Base-by-base conservation (phyloP, 2,888 invertebrate species). In the Ptilodon capucinus region DNA sequence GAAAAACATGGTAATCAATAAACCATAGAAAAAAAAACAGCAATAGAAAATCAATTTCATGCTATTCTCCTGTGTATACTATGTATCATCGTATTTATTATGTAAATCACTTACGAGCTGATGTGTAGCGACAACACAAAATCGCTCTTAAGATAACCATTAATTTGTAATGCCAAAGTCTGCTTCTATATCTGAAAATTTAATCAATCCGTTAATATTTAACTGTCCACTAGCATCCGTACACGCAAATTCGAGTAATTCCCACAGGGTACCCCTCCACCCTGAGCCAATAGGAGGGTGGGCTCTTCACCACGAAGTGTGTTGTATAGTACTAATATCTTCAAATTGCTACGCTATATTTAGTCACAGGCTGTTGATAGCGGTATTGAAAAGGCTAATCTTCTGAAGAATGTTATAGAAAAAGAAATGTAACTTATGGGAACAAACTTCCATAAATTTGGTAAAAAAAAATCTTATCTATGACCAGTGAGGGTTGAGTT, bases 191-290 rank as follows among this genome's bases (percentile, higher is more conserved):
- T 17, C 17, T 39, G 39, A 39, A 39, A 39, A 8, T 19, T 39
- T 39, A 39, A 39, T 39, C 39, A 21, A 39, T 39, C 14, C 39
- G 39, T 39, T 39, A 39, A 39, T 39, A 39, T 39, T 39, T 39
- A 39, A 39, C 39, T 39, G 39, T 39, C 39, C 39, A 39, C 21
- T 18, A 39, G 13, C 39, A 39, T 21, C 13, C 21, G 19, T 13
- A 21, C 8, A 21, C 39, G 35, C 35, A 35, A 35, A 17, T 35
- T 21, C 39, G 21, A 39, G 19, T 21, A 39, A 39, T 21, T 21
- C 21, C n/a, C 39, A 13, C 7, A 5, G 13, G 21, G 21, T 6
- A 39, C n/a, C 8, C 38, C 19, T 18, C 17, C 35, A 9, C 14
- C 32, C 2, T 4, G 4, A 32, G 14, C 32, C 7, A 14, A 14